A percentile compares a stretch with the other conserved stretches of the same genome.
phyloP scores from a whole-genome alignment of 2,888 invertebrate genomes.

The Lasioglossum figueresi region DNA sequence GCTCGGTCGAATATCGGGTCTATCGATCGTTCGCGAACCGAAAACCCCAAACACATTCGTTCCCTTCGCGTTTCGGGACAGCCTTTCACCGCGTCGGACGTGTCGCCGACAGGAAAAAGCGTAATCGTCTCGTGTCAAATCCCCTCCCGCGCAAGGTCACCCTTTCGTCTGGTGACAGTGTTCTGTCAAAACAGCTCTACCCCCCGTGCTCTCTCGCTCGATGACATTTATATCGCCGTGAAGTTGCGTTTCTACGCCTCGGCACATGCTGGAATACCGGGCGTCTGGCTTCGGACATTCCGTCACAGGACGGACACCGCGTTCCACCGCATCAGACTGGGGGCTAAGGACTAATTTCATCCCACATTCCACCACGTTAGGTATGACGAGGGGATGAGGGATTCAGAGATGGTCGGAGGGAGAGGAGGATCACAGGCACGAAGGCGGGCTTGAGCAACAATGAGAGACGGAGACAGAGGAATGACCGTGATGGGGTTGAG shows the following conservation, averaged over 20 bases:
- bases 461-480: slow-evolving; percentile 23
- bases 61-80: slow-evolving; percentile 1
- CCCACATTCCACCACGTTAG: slow-evolving; percentile 68
- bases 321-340: slow-evolving; percentile 66
- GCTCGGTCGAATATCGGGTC: background rate
- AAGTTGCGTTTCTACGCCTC: slow-evolving; percentile 57
- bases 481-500: slow-evolving; percentile 56
- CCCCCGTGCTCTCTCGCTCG: background rate
- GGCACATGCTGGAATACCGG: slow-evolving; percentile 63
- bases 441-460: slow-evolving; percentile 15
- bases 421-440: slow-evolving; percentile 26
- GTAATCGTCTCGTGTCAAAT: slow-evolving; percentile 41
- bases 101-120: slow-evolving; percentile 36
- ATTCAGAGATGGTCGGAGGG: slow-evolving; percentile 4
- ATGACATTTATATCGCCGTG: slow-evolving; percentile 64
- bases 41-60: slow-evolving; percentile 1
- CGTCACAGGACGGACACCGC: slow-evolving; percentile 65
- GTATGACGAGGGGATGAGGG: slow-evolving; percentile 42
- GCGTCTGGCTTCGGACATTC: slow-evolving; percentile 57
- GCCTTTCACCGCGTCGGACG: slow-evolving; percentile 25
- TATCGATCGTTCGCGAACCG: background rate
- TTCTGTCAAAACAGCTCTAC: slow-evolving; percentile 43
- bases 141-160: slow-evolving; percentile 29
- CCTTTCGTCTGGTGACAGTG: slow-evolving; percentile 14
- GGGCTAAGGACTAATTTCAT: slow-evolving; percentile 72